Percentiles rank a stretch among this genome's conserved stretches.
Evolutionary conservation across 2,888 invertebrate genomes (phyloP).

Genomic region (Xanthostigma xanthostigma): DNA sequence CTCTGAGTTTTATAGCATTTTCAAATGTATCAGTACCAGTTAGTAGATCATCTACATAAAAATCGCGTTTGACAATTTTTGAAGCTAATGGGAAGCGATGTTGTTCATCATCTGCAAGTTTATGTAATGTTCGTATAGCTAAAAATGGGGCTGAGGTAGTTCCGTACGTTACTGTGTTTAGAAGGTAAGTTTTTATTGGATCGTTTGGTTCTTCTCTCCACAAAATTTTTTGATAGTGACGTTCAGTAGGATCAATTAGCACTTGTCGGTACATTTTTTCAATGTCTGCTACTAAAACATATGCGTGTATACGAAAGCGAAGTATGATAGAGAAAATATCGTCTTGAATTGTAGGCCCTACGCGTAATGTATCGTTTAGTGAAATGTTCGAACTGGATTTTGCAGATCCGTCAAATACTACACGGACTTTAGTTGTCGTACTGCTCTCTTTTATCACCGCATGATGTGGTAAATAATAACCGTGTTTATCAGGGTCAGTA

Average conservation of each 20-base stretch:
- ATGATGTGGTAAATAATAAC: too few relatives aligned
- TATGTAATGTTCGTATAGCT: slow-evolving; percentile 1
- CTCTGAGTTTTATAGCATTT: background rate
- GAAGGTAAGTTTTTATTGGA: background rate
- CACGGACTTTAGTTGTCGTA: too few relatives aligned
- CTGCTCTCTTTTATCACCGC: too few relatives aligned
- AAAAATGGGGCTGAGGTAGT: slow-evolving; percentile 4
- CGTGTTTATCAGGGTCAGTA: background rate
- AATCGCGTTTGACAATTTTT: slow-evolving; percentile 1
- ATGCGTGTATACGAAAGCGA: background rate
- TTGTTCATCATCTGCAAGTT: slow-evolving; percentile 4
- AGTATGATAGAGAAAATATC: slow-evolving; percentile 7
- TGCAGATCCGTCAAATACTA: too few relatives aligned
- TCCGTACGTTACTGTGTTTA: too few relatives aligned
- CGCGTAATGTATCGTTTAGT: too few relatives aligned
- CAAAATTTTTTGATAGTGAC: background rate
- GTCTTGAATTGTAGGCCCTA: slow-evolving; percentile 6
- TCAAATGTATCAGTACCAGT: too few relatives aligned
- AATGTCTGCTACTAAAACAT: slow-evolving; percentile 2
- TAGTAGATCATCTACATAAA: background rate
- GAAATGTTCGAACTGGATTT: slow-evolving; percentile 2
- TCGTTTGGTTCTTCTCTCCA: background rate
- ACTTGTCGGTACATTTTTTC: background rate
- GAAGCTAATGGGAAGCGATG: background rate
- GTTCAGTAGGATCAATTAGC: background rate